A percentile compares a stretch with the other conserved stretches of the same genome.
phyloP scores from a whole-genome alignment of 2,888 invertebrate genomes.

The Euphydryas editha region DNA sequence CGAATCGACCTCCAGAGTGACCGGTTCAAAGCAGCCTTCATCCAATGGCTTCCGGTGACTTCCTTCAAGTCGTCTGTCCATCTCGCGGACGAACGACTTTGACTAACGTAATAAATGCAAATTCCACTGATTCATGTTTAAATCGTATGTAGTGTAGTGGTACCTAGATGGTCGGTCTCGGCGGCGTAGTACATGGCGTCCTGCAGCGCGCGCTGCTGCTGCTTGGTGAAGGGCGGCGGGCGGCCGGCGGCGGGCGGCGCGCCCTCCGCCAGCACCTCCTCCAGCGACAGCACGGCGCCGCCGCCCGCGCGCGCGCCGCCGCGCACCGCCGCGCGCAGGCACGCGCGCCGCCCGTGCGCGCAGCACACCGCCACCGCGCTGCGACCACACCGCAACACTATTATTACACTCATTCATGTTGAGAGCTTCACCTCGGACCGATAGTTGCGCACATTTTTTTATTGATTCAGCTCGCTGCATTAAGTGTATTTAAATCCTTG shows the following conservation, averaged over 20 bases:
- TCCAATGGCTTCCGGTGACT: no score
- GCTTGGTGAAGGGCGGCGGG: constrained; percentile 86
- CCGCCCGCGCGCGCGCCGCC: constrained; percentile 84
- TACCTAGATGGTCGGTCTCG: constrained; percentile 94
- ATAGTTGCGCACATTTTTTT: no score
- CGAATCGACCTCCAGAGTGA: no score
- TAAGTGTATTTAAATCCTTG: no score
- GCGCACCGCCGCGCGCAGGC: constrained; percentile 87
- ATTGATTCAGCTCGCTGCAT: no score
- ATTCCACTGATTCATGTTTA: no score
- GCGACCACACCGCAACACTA: constrained; percentile 21
- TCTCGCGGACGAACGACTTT: no score
- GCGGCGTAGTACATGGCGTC: constrained; percentile 98
- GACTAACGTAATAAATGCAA: neutral
- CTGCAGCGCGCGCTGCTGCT: constrained; percentile 92
- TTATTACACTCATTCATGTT: no score
- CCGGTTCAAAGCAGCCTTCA: no score
- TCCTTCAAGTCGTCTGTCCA: no score
- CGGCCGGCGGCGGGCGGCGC: constrained; percentile 69
- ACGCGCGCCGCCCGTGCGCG: constrained; percentile 92
- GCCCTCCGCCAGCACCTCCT: constrained; percentile 95
- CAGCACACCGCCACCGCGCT: constrained; percentile 95
- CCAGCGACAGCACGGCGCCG: constrained; percentile 90
- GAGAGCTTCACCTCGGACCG: no score
- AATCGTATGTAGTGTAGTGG: no score